phyloP scores from a whole-genome alignment of 1,140 invertebrate genomes.

The Druon quercuslanigerum region DNA sequence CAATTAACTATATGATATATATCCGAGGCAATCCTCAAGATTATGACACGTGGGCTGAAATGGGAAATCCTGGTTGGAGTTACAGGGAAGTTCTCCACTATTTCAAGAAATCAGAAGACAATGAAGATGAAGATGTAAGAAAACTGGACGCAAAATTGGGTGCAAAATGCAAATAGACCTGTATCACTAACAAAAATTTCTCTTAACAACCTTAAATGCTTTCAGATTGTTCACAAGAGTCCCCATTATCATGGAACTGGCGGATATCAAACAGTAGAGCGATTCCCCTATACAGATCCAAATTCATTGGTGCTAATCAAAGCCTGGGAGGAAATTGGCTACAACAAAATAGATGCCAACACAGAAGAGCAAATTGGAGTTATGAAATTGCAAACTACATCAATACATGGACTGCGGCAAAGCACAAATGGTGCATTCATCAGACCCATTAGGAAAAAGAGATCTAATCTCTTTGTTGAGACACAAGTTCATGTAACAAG shows the following conservation, averaged over 20 bases:
- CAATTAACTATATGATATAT: constrained; percentile 83
- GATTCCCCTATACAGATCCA: constrained; percentile 78
- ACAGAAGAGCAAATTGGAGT: constrained; percentile 77
- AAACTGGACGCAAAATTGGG: background rate
- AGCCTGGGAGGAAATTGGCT: constrained; percentile 79
- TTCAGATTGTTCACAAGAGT: constrained; percentile 63
- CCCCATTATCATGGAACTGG: constrained; percentile 76
- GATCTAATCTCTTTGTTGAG: constrained; percentile 83
- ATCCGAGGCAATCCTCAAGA: constrained; percentile 80
- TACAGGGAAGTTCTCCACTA: constrained; percentile 79
- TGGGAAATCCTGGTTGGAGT: constrained; percentile 81
- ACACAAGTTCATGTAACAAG: constrained; percentile 83
- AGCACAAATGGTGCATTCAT: constrained; percentile 86
- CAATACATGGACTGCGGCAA: constrained; percentile 79
- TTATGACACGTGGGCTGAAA: constrained; percentile 82
- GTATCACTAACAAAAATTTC: background rate
- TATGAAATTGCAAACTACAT: constrained; percentile 78
- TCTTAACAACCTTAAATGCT: constrained; percentile 6
- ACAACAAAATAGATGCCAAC: constrained; percentile 77
- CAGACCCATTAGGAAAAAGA: constrained; percentile 80
- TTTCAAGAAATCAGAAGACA: constrained; percentile 78
- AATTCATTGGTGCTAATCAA: constrained; percentile 77
- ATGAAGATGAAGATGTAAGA: constrained; percentile 59
- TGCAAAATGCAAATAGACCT: background rate
- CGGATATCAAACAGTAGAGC: constrained; percentile 80